Conservation (phyloP, 37 sponge, comb jelly and placozoan genomes). For the Chondrosia reniformis region DNA sequence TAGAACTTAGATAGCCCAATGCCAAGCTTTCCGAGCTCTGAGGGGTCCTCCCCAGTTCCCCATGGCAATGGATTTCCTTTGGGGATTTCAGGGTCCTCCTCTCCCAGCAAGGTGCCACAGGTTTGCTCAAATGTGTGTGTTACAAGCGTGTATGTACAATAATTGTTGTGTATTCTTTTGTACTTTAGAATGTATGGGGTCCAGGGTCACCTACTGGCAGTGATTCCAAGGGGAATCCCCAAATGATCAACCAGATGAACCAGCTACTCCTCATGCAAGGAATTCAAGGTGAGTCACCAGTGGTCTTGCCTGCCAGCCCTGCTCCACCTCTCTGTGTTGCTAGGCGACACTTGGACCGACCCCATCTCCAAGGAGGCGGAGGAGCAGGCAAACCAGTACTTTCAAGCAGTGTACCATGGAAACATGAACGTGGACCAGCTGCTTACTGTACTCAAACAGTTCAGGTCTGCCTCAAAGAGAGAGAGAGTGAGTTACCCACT, state of each 20-base stretch:
- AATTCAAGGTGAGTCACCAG: neutral
- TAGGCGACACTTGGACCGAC: slow-evolving; percentile 11
- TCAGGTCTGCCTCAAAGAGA: slow-evolving; percentile 77
- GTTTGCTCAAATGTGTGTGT: slow-evolving; percentile 19
- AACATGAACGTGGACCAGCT: slow-evolving; percentile 79
- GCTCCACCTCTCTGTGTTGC: neutral
- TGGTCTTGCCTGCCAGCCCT: neutral
- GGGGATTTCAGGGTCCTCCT: too few species aligned
- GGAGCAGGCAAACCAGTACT: slow-evolving; percentile 93
- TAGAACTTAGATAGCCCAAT: too few species aligned
- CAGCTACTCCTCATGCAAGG: neutral
- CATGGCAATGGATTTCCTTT: neutral
- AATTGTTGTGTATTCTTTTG: neutral
- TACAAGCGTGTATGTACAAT: neutral
- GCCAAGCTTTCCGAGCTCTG: slow-evolving; percentile 17
- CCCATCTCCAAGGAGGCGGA: slow-evolving; percentile 85
- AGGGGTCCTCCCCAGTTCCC: neutral
- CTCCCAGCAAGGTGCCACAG: too few species aligned
- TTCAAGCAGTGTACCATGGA: slow-evolving; percentile 76
- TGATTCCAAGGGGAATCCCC: slow-evolving; percentile 6
- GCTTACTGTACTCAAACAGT: slow-evolving; percentile 78
- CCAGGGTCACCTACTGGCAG: neutral
- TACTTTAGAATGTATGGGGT: neutral
- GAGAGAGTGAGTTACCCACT: slow-evolving; percentile 56
- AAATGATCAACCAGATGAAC: neutral